Evolutionary conservation across 2,797 vertebrate species (phyloP).

Genomic region (Enteromius fasciolatus): DNA sequence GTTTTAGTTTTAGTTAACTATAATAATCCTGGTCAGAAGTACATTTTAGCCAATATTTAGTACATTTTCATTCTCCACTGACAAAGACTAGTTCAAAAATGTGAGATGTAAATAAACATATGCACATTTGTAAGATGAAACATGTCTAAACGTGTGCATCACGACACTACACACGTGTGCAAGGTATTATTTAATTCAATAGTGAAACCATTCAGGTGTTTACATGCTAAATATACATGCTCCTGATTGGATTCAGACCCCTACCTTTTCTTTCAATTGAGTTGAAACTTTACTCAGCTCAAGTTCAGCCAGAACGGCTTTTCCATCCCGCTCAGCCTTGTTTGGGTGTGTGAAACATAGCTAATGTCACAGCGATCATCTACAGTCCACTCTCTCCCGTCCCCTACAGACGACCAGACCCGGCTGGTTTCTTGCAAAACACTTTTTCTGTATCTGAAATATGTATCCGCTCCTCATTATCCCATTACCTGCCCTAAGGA

Average conservation of each 20-base stretch:
- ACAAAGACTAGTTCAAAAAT: not conserved
- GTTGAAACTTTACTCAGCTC: not conserved
- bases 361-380: not conserved
- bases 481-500: slow-evolving; percentile 70
- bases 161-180: not conserved
- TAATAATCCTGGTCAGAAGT: not conserved
- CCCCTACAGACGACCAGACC: slow-evolving; percentile 7
- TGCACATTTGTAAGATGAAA: not conserved
- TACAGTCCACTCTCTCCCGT: not conserved
- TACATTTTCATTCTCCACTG: not conserved
- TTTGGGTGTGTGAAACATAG: not conserved
- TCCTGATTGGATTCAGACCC: not conserved
- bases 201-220: not conserved
- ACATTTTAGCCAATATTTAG: not conserved
- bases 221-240: not conserved
- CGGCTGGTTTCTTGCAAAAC: not conserved
- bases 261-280: not conserved
- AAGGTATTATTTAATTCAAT: not conserved
- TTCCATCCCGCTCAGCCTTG: not conserved
- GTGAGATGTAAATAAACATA: not conserved
- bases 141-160: not conserved
- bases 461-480: slow-evolving; percentile 56
- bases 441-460: slow-evolving; percentile 15
- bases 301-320: not conserved
- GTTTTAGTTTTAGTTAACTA: not conserved